A percentile compares a stretch with the other conserved stretches of the same genome.
Evolutionary conservation across 2,888 invertebrate genomes (phyloP).

Genomic region (Plusia festucae): DNA sequence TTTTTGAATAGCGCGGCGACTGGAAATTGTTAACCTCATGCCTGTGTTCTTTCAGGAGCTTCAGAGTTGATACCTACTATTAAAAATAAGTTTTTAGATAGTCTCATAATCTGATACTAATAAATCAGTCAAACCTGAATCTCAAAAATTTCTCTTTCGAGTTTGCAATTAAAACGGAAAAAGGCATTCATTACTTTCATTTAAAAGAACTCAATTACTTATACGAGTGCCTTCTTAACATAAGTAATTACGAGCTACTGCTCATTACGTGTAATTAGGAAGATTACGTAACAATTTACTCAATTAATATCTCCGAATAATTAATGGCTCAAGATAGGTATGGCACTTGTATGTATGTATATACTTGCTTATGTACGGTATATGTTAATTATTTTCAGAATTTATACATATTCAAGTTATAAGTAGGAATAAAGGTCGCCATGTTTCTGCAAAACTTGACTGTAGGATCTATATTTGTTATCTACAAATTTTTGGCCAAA

Average conservation of each 20-base stretch:
- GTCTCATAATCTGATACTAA: not conserved
- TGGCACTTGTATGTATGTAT: not conserved
- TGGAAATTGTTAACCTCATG: not conserved
- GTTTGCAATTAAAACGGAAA: not conserved
- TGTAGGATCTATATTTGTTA: no score
- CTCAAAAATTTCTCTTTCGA: not conserved
- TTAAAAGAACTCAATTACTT: not conserved
- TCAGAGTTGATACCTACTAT: no score
- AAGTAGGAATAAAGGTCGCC: no score
- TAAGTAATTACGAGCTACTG: slow-evolving; percentile 29
- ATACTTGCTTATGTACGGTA: no score
- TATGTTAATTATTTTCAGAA: no score
- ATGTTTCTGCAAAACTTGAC: no score
- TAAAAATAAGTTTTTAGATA: no score
- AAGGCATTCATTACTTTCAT: not conserved
- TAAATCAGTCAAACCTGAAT: not conserved
- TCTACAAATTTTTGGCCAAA: no score
- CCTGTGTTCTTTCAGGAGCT: not conserved
- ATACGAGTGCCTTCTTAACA: slow-evolving; percentile 8
- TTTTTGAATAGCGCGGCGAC: not conserved
- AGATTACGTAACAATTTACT: slow-evolving; percentile 2
- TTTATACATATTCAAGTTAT: no score
- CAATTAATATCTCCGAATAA: slow-evolving; percentile 4
- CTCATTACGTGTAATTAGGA: slow-evolving; percentile 15
- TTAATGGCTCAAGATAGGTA: not conserved